A percentile compares a stretch with the other conserved stretches of the same genome.
phyloP scores from a whole-genome alignment of 2,113 vertebrate species.

The Genyomyrus donnyi region DNA sequence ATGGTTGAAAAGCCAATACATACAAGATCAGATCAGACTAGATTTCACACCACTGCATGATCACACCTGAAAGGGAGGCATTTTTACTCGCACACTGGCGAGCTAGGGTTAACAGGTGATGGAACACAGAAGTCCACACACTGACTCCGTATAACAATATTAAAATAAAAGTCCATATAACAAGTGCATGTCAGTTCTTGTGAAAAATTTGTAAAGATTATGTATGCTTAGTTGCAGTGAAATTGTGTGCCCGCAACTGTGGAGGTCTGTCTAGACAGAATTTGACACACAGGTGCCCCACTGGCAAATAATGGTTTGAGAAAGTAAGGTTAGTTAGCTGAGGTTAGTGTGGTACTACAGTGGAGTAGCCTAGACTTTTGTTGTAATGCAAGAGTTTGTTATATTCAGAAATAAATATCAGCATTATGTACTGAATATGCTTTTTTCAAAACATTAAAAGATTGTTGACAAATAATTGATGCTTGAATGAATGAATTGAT shows the following conservation, averaged over 20 bases:
- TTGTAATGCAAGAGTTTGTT: background rate
- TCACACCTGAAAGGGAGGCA: background rate
- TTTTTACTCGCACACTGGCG: background rate
- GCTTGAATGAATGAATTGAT: too few relatives aligned
- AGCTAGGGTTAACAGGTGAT: background rate
- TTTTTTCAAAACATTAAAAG: background rate
- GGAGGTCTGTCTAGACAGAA: background rate
- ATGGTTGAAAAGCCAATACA: background rate
- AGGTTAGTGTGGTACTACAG: background rate
- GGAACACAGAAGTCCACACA: background rate
- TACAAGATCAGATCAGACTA: background rate
- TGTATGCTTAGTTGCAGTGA: background rate
- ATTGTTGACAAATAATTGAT: background rate
- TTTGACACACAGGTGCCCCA: background rate
- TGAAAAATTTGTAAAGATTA: background rate
- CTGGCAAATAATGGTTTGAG: background rate
- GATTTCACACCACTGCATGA: background rate
- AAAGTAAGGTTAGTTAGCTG: background rate
- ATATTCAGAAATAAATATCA: background rate
- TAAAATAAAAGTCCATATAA: background rate
- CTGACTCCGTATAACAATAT: background rate
- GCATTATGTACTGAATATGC: background rate
- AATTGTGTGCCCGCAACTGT: background rate
- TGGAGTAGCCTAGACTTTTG: background rate
- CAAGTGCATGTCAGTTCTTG: background rate